Percentiles rank a stretch among this genome's conserved stretches.
Evolutionary conservation across 2,113 vertebrate species (phyloP).

Genomic region (Camarhynchus parvulus): DNA sequence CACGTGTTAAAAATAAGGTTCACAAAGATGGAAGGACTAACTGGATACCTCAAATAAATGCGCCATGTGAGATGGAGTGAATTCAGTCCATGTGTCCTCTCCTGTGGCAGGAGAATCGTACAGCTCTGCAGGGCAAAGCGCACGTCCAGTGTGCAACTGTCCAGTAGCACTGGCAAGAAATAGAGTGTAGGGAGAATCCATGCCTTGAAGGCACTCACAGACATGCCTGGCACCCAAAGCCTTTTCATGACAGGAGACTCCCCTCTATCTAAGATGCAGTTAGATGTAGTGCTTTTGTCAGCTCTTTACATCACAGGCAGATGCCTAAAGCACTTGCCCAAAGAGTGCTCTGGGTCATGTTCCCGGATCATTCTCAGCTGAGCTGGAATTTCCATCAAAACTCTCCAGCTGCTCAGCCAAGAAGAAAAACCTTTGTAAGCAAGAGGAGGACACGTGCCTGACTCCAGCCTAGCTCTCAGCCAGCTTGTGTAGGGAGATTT

Average conservation of each 20-base stretch:
- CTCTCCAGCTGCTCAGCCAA: not conserved
- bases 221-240: not conserved
- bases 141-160: rapidly evolving
- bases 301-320: not conserved
- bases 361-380: not conserved
- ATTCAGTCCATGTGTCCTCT: not conserved
- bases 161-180: not conserved
- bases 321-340: not conserved
- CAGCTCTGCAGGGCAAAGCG: not conserved
- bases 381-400: not conserved
- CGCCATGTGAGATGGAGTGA: not conserved
- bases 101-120: not conserved
- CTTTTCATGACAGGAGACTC: not conserved
- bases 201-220: not conserved
- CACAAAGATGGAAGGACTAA: not conserved
- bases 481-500: not conserved
- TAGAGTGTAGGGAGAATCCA: not conserved
- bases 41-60: not conserved
- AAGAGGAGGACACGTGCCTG: not conserved
- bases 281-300: not conserved
- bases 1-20: not conserved
- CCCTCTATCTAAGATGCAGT: not conserved
- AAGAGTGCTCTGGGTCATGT: not conserved
- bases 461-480: not conserved
- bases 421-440: not conserved